A percentile compares a stretch with the other conserved stretches of the same genome.
phyloP scores from a whole-genome alignment of 2,888 invertebrate genomes.

The Cerceris rybyensis region DNA sequence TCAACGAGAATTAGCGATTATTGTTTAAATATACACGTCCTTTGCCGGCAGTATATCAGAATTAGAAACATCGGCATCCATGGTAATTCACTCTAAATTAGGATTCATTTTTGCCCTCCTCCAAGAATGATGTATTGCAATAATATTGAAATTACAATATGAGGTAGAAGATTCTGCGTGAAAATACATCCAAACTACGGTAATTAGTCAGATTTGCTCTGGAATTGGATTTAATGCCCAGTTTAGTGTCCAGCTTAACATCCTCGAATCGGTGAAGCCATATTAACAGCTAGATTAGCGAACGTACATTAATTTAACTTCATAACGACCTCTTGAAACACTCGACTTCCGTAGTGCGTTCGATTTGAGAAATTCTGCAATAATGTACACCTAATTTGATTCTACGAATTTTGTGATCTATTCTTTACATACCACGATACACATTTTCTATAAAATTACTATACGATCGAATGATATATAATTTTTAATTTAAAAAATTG shows the following conservation, averaged over 20 bases:
- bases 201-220: constrained; percentile 6
- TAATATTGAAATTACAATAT: background rate
- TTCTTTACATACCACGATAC: too few relatives aligned
- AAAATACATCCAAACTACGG: background rate
- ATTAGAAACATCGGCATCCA: background rate
- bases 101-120: background rate
- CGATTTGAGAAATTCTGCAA: constrained; percentile 1
- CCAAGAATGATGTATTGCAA: background rate
- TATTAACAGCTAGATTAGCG: constrained; percentile 4
- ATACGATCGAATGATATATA: too few relatives aligned
- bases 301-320: background rate
- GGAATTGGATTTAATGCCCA: constrained; percentile 6
- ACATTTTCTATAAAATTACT: too few relatives aligned
- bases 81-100: background rate
- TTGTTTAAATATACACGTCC: too few relatives aligned
- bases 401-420: too few relatives aligned
- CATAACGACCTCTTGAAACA: background rate
- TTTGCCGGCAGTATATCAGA: too few relatives aligned
- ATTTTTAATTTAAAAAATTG: too few relatives aligned
- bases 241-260: background rate
- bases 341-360: background rate
- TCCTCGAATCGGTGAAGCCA: background rate
- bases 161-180: background rate
- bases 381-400: too few relatives aligned
- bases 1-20: too few relatives aligned